A percentile compares a stretch with the other conserved stretches of the same genome.
Evolutionary conservation across 2,888 invertebrate species (phyloP).

Genomic region (Hirtodrosophila confusa): DNA sequence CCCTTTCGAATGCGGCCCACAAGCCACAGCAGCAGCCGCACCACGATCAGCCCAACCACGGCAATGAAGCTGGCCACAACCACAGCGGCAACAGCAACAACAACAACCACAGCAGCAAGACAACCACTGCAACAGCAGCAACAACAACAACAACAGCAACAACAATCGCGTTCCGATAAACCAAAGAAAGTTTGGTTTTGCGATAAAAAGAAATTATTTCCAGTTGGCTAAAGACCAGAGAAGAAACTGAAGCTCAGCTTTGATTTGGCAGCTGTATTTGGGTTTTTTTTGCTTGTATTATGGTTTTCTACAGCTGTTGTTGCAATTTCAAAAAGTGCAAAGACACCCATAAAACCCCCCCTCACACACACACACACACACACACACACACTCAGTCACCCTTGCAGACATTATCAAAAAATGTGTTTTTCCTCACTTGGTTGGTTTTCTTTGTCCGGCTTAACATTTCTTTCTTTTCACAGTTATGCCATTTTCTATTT

Average conservation of each 20-base stretch:
- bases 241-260: slow-evolving; percentile 6
- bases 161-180: slow-evolving; percentile 50
- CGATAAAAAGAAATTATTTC: slow-evolving; percentile 82
- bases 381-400: slow-evolving; percentile 6
- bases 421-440: slow-evolving; percentile 52
- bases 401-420: slow-evolving; percentile 16
- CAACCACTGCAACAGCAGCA: slow-evolving; percentile 35
- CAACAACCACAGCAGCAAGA: slow-evolving; percentile 35
- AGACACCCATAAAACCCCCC: slow-evolving; percentile 7
- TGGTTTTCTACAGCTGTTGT: slow-evolving; percentile 32
- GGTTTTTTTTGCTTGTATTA: slow-evolving; percentile 18
- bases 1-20: slow-evolving; percentile 66
- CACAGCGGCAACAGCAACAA: slow-evolving; percentile 34
- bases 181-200: slow-evolving; percentile 83
- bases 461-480: slow-evolving; percentile 43
- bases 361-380: slow-evolving; percentile 21
- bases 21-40: slow-evolving; percentile 47
- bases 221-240: slow-evolving; percentile 66
- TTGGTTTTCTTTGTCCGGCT: slow-evolving; percentile 47
- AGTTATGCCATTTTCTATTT: slow-evolving; percentile 24
- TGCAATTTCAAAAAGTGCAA: slow-evolving; percentile 33
- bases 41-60: slow-evolving; percentile 25
- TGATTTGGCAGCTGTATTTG: slow-evolving; percentile 26
- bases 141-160: slow-evolving; percentile 33
- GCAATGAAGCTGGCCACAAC: slow-evolving; percentile 18